A percentile compares a stretch with the other conserved stretches of the same genome.
These are phyloP conservation scores for Engraulis encrasicolus DNA, from an alignment of 2,113 vertebrate genomes.

Conservation along the genomic window DNA sequence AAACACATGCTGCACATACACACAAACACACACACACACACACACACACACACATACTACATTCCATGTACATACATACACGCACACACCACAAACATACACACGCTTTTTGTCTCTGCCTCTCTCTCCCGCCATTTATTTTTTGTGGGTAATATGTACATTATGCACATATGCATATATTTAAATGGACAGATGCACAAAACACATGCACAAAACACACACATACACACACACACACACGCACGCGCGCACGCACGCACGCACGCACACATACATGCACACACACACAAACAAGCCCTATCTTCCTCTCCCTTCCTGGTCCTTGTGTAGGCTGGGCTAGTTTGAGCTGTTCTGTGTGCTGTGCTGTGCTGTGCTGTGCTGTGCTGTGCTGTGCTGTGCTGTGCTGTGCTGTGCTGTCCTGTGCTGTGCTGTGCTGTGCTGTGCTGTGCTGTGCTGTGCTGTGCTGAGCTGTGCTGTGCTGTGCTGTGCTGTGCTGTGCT, in stretches of 20 bases:
- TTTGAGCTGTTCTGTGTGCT: too few species aligned
- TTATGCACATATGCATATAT: slow-evolving; percentile 65
- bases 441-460: too few species aligned
- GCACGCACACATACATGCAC: slow-evolving; percentile 57
- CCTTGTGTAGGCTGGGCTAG: slow-evolving; percentile 83
- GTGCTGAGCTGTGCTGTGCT: too few species aligned
- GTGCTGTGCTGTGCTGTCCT: too few species aligned
- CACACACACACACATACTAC: slow-evolving; percentile 50
- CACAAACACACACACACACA: slow-evolving; percentile 36
- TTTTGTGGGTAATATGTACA: too few species aligned
- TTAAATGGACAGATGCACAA: slow-evolving; percentile 52
- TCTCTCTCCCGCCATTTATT: too few species aligned
- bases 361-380: too few species aligned
- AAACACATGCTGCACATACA: slow-evolving; percentile 49
- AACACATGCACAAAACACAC: slow-evolving; percentile 50
- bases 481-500: too few species aligned
- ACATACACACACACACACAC: slow-evolving; percentile 51
- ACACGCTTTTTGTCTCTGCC: slow-evolving; percentile 81
- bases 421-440: too few species aligned
- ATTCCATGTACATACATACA: slow-evolving; percentile 55
- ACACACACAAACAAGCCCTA: slow-evolving; percentile 36
- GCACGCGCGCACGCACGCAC: slow-evolving; percentile 55
- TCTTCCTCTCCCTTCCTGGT: slow-evolving; percentile 86
- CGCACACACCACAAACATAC: slow-evolving; percentile 42
- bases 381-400: too few species aligned